Evolutionary conservation across 2,888 invertebrate species (phyloP).

Genomic region (Cetonia aurata): DNA sequence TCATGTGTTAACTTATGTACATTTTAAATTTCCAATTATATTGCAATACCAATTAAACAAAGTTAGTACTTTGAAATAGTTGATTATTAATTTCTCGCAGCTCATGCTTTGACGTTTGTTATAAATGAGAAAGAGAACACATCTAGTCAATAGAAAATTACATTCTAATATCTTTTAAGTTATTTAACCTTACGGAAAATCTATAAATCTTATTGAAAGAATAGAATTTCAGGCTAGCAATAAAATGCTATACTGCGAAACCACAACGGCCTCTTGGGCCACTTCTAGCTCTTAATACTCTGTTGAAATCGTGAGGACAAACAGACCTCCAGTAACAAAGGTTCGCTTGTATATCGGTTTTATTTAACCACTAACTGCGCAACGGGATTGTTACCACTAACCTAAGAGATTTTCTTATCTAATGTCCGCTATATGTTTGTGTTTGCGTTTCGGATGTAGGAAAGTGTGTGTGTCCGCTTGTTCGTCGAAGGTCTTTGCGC

Average conservation of each 20-base stretch:
- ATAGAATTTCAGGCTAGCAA: too few relatives aligned
- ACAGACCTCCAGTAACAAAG: constrained; percentile 24
- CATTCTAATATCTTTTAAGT: too few relatives aligned
- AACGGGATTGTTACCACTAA: neutral
- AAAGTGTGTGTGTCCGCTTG: neutral
- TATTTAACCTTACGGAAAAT: too few relatives aligned
- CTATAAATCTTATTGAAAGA: too few relatives aligned
- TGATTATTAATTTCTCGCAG: too few relatives aligned
- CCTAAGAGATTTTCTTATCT: constrained; percentile 5
- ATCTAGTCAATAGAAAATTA: too few relatives aligned
- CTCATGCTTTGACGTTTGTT: too few relatives aligned
- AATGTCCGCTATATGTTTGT: constrained; percentile 13
- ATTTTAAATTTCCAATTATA: too few relatives aligned
- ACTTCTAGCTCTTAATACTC: constrained; percentile 1
- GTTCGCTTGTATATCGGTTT: constrained; percentile 15
- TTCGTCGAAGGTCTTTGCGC: neutral
- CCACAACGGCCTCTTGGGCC: neutral
- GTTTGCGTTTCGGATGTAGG: constrained; percentile 6
- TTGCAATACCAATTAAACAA: too few relatives aligned
- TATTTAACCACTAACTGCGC: constrained; percentile 8
- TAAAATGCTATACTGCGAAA: neutral
- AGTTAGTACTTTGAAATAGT: too few relatives aligned
- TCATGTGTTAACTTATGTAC: too few relatives aligned
- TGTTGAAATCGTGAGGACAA: constrained; percentile 1
- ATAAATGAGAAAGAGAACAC: too few relatives aligned